Evolutionary conservation across 30 jellyfish, hydroid and myxozoan genomes (phyloP).

Genomic region (Turritopsis rubra): DNA sequence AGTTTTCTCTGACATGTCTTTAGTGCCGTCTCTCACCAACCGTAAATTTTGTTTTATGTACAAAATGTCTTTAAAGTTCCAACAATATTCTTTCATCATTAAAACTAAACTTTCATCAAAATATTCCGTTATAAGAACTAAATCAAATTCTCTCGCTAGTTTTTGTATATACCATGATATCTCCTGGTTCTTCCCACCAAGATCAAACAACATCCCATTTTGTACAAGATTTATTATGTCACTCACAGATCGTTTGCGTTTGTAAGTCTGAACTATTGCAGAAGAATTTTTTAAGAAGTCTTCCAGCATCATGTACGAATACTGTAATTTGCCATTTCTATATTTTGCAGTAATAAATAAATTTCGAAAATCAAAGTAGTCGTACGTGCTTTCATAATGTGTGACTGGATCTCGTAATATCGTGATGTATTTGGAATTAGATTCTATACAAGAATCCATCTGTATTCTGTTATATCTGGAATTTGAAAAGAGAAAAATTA

Average conservation of each 20-base stretch:
- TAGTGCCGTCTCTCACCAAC: slow-evolving; percentile 18
- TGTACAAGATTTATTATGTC: slow-evolving; percentile 72
- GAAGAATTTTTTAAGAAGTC: neutral
- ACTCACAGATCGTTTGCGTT: slow-evolving; percentile 45
- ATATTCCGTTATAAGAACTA: slow-evolving; percentile 74
- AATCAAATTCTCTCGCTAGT: slow-evolving; percentile 67
- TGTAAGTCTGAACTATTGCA: neutral
- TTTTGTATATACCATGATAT: slow-evolving; percentile 30
- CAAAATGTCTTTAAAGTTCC: slow-evolving; percentile 81
- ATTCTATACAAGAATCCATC: slow-evolving; percentile 72
- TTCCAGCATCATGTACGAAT: neutral
- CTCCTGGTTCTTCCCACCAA: slow-evolving; percentile 50
- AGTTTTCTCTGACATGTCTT: slow-evolving; percentile 20
- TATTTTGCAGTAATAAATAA: too few species aligned
- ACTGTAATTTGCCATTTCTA: neutral
- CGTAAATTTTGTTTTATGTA: slow-evolving; percentile 77
- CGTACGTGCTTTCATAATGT: slow-evolving; percentile 83
- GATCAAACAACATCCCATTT: slow-evolving; percentile 92
- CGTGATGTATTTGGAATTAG: slow-evolving; percentile 67
- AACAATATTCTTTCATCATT: slow-evolving; percentile 64
- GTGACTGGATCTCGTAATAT: slow-evolving; percentile 80
- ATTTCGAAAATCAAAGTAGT: slow-evolving; percentile 51
- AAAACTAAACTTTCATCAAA: slow-evolving; percentile 92
- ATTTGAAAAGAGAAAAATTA: neutral
- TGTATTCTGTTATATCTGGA: slow-evolving; percentile 53